Conservation (phyloP, 1,140 invertebrate species). For the Eupeodes corollae region DNA sequence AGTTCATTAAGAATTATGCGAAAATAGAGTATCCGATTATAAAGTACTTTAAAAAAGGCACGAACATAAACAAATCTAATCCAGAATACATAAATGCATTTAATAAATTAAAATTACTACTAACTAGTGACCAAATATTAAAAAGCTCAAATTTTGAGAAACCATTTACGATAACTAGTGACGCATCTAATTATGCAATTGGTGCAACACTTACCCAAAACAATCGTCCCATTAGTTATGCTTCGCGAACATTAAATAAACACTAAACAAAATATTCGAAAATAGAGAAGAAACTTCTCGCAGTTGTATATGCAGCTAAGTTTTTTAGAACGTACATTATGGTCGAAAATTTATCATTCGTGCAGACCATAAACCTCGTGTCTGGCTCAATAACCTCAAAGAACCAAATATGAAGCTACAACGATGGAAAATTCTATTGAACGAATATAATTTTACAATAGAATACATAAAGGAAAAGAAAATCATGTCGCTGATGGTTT, state of each 20-base stretch:
- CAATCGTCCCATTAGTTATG: slow-evolving; percentile 11
- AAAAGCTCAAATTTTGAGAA: slow-evolving; percentile 20
- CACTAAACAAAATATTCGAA: slow-evolving; percentile 18
- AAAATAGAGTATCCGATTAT: slow-evolving; percentile 15
- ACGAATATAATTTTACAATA: slow-evolving; percentile 28
- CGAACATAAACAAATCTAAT: slow-evolving; percentile 6
- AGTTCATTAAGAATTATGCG: slow-evolving; percentile 19
- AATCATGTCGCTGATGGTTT: slow-evolving; percentile 30
- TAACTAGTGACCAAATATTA: slow-evolving; percentile 25
- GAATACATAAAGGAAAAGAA: slow-evolving; percentile 19
- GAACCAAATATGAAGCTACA: slow-evolving; percentile 21
- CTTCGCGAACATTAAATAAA: slow-evolving; percentile 15
- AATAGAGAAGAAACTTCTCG: slow-evolving; percentile 15
- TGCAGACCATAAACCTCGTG: slow-evolving; percentile 42
- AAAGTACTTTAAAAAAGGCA: slow-evolving; percentile 16
- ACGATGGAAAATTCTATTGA: slow-evolving; percentile 21
- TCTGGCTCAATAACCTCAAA: slow-evolving; percentile 38
- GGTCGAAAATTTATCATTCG: slow-evolving; percentile 38
- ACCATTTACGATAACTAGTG: slow-evolving; percentile 1
- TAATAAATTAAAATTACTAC: slow-evolving; percentile 17
- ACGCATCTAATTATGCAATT: slow-evolving; percentile 1
- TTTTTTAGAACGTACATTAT: slow-evolving; percentile 40
- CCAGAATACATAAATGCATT: slow-evolving; percentile 14
- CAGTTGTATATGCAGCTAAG: slow-evolving; percentile 9
- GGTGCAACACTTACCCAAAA: slow-evolving; percentile 8